These are phyloP conservation scores for Hymenopus coronatus DNA, from an alignment of 2,888 invertebrate species.

Conservation along the genomic window DNA sequence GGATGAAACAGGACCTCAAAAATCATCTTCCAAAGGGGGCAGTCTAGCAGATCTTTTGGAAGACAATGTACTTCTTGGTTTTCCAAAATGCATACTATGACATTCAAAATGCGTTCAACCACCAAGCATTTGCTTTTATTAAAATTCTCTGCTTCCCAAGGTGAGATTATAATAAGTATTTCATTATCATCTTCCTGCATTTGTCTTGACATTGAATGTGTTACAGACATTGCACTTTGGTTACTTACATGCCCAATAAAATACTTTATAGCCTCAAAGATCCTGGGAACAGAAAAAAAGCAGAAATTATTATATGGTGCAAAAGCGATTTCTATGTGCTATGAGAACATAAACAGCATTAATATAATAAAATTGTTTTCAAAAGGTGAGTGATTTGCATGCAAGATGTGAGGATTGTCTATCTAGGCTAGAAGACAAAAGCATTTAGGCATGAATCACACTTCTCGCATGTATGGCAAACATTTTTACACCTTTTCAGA, in stretches of 20 bases:
- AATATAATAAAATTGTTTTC: too few relatives aligned
- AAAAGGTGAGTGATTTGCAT: too few relatives aligned
- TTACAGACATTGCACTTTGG: not conserved
- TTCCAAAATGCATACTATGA: not conserved
- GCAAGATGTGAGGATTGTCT: too few relatives aligned
- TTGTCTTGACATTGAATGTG: not conserved
- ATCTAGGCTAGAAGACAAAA: too few relatives aligned
- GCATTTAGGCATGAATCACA: too few relatives aligned
- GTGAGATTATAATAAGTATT: not conserved
- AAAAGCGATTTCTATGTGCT: too few relatives aligned
- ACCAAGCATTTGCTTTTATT: slow-evolving; percentile 13
- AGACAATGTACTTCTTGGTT: not conserved
- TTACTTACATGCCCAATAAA: slow-evolving; percentile 9
- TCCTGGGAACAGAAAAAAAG: not conserved
- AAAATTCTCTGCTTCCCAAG: slow-evolving; percentile 12
- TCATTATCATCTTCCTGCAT: not conserved
- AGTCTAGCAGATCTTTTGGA: not conserved
- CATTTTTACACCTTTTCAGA: too few relatives aligned
- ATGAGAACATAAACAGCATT: too few relatives aligned
- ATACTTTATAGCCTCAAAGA: slow-evolving; percentile 1
- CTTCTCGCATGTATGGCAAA: too few relatives aligned
- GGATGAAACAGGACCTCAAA: slow-evolving; percentile 18
- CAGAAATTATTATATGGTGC: not conserved
- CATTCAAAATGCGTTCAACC: not conserved
- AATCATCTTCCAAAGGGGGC: slow-evolving; percentile 10